These are phyloP conservation scores for Mormoops blainvillei DNA, from an alignment of 2,113 vertebrate species.

Conservation along the genomic window DNA sequence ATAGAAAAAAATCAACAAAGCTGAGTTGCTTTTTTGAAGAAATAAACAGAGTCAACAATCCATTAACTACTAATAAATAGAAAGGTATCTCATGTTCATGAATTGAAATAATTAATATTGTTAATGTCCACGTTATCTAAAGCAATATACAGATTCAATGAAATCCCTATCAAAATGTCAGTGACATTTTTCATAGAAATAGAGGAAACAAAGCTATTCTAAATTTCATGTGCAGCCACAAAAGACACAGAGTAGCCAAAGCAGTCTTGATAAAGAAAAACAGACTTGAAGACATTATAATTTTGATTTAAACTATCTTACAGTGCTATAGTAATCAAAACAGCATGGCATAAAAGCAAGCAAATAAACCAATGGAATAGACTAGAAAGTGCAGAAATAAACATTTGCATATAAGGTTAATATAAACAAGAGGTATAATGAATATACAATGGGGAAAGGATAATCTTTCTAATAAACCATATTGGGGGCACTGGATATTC, in stretches of 20 bases:
- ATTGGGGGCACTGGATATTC: neutral
- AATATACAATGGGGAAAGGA: neutral
- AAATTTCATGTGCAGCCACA: neutral
- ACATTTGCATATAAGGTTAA: neutral
- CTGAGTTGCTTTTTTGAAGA: neutral
- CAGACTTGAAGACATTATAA: neutral
- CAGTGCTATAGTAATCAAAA: neutral
- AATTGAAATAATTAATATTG: no score
- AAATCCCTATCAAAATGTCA: neutral
- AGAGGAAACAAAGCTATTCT: neutral
- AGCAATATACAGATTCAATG: no score
- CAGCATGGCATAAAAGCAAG: neutral
- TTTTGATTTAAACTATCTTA: neutral
- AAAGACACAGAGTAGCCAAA: neutral
- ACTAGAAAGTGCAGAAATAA: neutral
- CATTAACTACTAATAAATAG: neutral
- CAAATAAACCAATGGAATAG: neutral
- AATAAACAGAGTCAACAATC: neutral
- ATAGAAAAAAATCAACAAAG: neutral
- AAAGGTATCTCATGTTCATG: neutral
- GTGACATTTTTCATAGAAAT: neutral
- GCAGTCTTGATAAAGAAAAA: neutral
- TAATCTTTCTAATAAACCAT: neutral
- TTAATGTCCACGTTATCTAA: no score
- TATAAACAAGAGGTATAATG: neutral